These are phyloP conservation scores for Tetragonula carbonaria DNA, from an alignment of 2,888 invertebrate species.

Conservation along the genomic window DNA sequence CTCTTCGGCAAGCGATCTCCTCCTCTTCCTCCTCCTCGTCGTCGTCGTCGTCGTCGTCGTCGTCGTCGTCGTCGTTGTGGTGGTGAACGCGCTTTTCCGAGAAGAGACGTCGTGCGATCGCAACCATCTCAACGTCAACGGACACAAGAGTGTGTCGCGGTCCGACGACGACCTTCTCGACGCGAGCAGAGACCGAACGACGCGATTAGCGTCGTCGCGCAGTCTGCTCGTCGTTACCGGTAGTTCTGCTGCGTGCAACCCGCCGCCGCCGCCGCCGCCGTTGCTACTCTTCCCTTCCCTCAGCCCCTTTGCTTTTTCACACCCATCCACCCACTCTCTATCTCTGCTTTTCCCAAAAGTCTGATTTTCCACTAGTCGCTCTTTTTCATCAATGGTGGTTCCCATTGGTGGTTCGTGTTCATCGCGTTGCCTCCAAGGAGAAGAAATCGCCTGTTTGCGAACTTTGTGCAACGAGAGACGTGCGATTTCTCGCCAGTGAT, in stretches of 20 bases:
- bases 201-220: slow-evolving; percentile 43
- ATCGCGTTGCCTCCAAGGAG: background rate
- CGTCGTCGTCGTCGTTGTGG: too few species aligned
- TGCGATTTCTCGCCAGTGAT: too few species aligned
- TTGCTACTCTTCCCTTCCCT: background rate
- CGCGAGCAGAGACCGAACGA: background rate
- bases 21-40: too few species aligned
- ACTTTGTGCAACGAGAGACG: background rate
- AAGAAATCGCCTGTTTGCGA: background rate
- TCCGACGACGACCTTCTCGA: background rate
- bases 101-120: background rate
- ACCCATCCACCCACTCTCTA: background rate
- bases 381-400: slow-evolving; percentile 1
- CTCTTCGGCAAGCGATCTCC: background rate
- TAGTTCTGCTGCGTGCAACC: slow-evolving; percentile 23
- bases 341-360: background rate
- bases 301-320: background rate
- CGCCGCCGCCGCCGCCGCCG: background rate
- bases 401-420: background rate
- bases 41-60: too few species aligned
- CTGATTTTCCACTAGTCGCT: background rate
- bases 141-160: too few species aligned
- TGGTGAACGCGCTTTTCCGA: background rate
- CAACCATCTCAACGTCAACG: background rate
- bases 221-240: slow-evolving; percentile 31